phyloP scores from a whole-genome alignment of 2,113 vertebrate species.

The Nanorana parkeri region DNA sequence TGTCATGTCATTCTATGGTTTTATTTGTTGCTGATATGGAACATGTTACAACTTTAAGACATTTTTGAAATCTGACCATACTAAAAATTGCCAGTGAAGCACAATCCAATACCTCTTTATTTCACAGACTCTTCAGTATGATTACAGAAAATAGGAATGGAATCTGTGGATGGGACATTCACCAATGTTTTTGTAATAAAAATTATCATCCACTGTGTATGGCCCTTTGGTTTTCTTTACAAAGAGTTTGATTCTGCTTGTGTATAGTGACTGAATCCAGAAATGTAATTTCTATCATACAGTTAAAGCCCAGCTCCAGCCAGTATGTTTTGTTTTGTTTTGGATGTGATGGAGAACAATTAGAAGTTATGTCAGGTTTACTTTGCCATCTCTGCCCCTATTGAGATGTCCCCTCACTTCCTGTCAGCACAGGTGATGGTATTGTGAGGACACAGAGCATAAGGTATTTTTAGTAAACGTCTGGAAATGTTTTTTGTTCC shows the following conservation, averaged over 20 bases:
- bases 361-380: too few relatives aligned
- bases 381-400: too few relatives aligned
- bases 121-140: neutral
- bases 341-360: too few relatives aligned
- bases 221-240: neutral
- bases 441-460: too few relatives aligned
- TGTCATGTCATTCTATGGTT: neutral
- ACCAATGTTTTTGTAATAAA: conserved; percentile 26
- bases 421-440: too few relatives aligned
- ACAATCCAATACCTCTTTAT: conserved; percentile 21
- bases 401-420: too few relatives aligned
- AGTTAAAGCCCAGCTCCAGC: too few relatives aligned
- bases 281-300: too few relatives aligned
- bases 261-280: neutral
- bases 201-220: neutral
- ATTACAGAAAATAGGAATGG: neutral
- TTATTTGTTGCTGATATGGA: neutral
- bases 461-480: too few relatives aligned
- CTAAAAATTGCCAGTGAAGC: conserved; percentile 45
- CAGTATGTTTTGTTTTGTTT: too few relatives aligned
- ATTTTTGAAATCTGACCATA: neutral
- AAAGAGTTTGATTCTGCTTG: neutral
- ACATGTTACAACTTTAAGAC: neutral
- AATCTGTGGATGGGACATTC: neutral
- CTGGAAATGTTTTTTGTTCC: too few relatives aligned